Conservation (phyloP, 35 echinoderm and acorn worm genomes). For the Patiria miniata region DNA sequence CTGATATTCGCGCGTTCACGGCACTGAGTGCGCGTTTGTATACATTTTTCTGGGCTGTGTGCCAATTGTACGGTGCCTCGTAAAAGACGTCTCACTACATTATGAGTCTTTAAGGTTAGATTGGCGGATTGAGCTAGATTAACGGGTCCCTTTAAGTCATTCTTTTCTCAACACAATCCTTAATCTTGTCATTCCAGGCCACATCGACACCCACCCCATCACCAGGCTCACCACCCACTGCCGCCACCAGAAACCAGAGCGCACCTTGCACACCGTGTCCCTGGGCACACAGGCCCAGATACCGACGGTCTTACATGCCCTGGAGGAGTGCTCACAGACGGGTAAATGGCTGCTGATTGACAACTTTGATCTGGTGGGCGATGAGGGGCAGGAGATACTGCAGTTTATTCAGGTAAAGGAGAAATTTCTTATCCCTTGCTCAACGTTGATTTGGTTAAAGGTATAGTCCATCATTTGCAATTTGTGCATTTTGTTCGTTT, state of each 20-base stretch:
- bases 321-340: slow-evolving; percentile 54
- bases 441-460: too few relatives aligned
- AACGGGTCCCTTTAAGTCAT: too few relatives aligned
- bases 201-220: slow-evolving; percentile 35
- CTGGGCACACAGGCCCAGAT: slow-evolving; percentile 73
- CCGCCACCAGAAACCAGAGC: slow-evolving; percentile 22
- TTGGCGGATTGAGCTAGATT: too few relatives aligned
- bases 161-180: background rate
- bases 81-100: too few relatives aligned
- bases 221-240: slow-evolving; percentile 33
- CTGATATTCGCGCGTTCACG: too few relatives aligned
- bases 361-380: slow-evolving; percentile 71
- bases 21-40: too few relatives aligned
- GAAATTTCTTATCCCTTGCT: background rate
- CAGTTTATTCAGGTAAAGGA: slow-evolving; percentile 60
- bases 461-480: too few relatives aligned
- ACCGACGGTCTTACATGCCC: slow-evolving; percentile 26
- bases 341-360: slow-evolving; percentile 87
- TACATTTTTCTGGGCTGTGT: too few relatives aligned
- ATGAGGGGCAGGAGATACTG: slow-evolving; percentile 61
- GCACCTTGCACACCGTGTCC: slow-evolving; percentile 55
- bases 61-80: too few relatives aligned
- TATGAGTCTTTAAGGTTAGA: too few relatives aligned
- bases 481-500: too few relatives aligned
- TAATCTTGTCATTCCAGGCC: slow-evolving; percentile 48